These are phyloP conservation scores for Tapirus indicus DNA, from an alignment of 2,797 vertebrate species.

Conservation along the genomic window DNA sequence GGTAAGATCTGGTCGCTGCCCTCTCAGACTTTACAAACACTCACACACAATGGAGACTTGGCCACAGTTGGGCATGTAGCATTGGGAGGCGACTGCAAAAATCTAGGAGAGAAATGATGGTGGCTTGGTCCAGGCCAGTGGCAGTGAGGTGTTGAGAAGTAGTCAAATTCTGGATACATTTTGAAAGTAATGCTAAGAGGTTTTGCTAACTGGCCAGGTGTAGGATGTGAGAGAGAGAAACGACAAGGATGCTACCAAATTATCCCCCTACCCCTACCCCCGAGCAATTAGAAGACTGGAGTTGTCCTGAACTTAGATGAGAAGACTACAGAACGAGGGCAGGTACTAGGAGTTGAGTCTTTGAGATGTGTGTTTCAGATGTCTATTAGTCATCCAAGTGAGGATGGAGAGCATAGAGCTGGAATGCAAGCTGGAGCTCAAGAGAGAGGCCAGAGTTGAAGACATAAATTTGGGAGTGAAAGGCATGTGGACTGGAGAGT, in stretches of 20 bases:
- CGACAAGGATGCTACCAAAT: background rate
- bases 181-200: background rate
- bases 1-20: background rate
- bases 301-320: background rate
- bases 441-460: background rate
- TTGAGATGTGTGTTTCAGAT: background rate
- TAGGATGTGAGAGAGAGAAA: background rate
- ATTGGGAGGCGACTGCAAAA: background rate
- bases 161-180: background rate
- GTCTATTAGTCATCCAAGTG: background rate
- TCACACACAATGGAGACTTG: background rate
- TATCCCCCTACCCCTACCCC: background rate
- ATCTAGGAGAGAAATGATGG: background rate
- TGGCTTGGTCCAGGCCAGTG: background rate
- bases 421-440: background rate
- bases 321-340: background rate
- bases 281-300: background rate
- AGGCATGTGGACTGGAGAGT: background rate
- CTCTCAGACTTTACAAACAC: background rate
- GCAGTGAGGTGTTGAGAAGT: background rate
- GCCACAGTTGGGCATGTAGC: background rate
- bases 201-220: background rate
- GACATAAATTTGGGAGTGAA: background rate
- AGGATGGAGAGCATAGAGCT: background rate
- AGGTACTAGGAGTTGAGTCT: background rate